Base-by-base conservation (phyloP, 2,797 vertebrate genomes). In the Poecilia velifera region DNA sequence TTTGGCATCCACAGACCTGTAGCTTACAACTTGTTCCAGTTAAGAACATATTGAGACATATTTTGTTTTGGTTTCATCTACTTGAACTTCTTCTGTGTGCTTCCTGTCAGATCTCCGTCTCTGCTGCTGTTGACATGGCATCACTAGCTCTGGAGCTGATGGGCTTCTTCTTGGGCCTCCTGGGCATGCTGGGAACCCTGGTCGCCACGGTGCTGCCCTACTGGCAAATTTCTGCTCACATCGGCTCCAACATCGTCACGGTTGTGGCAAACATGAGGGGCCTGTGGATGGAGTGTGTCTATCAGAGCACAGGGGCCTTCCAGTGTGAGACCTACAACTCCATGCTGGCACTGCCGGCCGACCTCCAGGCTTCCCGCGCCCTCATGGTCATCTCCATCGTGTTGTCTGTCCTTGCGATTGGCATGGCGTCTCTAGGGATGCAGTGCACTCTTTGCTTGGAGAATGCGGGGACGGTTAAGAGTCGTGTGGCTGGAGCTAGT, bases 301-400 rank as follows among this genome's bases (percentile, higher is more conserved):
- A 96, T 0, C 96, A 98, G 88, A 99, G 98, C 96, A 99, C 98
- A 0, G 98, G 98, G 9, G 95, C 97, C 92, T 98, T 98, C 73
- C 98, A 99, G 83, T 99, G 98, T 0, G 98, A 99, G 84, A 97
- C 98, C 92, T 99, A 98, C 95, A 99, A 95, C 95, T 98, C 98
- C 6, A 95, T 99, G 89, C 95, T 99, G 76, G 97, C 96, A 31
- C 94, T 99, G 82, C 94, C 97, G 0, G 22, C 96, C 0, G 96
- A 99, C 79, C 78, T 97, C 83, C 97, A 98, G 90, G 96, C 96
- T 0, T 97, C 98, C 2, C 97, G 98, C 1, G 98, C 97, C 16
- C 95, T 99, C 88, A 99, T 99, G 98, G 96, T 98, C 84, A 95
- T 98, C 81, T 98, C 98, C 5, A 77, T 96, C 0, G 95, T 97